A percentile compares a stretch with the other conserved stretches of the same genome.
phyloP scores from a whole-genome alignment of 2,113 vertebrate genomes.

The Anarrhichthys ocellatus region DNA sequence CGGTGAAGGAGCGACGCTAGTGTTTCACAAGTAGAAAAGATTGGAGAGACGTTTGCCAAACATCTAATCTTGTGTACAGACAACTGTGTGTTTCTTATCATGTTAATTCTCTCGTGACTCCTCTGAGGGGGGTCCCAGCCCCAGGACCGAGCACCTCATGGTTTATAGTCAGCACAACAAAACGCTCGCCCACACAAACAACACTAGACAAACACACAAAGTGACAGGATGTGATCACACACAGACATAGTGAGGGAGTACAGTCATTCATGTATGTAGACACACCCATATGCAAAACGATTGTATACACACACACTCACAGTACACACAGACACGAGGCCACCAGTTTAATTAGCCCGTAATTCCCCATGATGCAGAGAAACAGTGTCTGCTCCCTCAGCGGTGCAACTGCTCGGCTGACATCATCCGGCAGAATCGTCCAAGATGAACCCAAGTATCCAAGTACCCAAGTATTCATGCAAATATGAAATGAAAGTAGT shows the following conservation, averaged over 20 bases:
- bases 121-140: not conserved
- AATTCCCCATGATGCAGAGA: constrained; percentile 34
- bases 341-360: constrained; percentile 44
- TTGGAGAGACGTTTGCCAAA: not conserved
- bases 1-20: not conserved
- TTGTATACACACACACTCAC: constrained; percentile 23
- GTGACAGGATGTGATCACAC: constrained; percentile 8
- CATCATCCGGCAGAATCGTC: not conserved
- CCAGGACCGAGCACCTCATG: not conserved
- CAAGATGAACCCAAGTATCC: not conserved
- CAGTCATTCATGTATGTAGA: constrained; percentile 11
- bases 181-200: not conserved
- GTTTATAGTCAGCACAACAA: constrained; percentile 2
- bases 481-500: no score
- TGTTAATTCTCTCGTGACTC: not conserved
- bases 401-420: not conserved
- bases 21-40: not conserved
- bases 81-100: not conserved
- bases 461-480: no score
- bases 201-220: constrained; percentile 2
- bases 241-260: constrained; percentile 12
- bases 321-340: constrained; percentile 48
- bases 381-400: constrained; percentile 10
- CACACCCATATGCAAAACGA: constrained; percentile 33
- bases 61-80: not conserved